Evolutionary conservation across 2,797 vertebrate genomes (phyloP).

Genomic region (Eulemur rubriventer): DNA sequence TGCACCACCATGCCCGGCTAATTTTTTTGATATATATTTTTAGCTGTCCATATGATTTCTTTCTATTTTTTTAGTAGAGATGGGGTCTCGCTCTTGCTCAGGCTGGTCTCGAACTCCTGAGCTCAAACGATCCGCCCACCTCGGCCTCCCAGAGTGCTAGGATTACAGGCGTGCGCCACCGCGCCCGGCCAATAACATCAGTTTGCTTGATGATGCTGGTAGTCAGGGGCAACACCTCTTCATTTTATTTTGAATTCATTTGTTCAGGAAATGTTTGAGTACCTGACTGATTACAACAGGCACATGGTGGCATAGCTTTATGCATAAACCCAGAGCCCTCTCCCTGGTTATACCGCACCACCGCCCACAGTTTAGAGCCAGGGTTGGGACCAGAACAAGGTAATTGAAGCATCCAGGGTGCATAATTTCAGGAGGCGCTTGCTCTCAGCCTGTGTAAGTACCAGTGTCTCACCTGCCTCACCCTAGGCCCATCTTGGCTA

Average conservation of each 20-base stretch:
- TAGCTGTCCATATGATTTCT: too few relatives aligned
- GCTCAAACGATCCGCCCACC: too few relatives aligned
- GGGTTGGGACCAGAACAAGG: fast-evolving
- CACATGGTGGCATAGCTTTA: background rate
- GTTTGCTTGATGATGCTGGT: background rate
- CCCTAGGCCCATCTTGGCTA: too few relatives aligned
- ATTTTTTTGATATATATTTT: too few relatives aligned
- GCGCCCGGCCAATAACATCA: too few relatives aligned
- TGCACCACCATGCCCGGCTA: too few relatives aligned
- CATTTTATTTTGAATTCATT: background rate
- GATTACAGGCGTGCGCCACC: too few relatives aligned
- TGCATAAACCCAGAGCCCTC: background rate
- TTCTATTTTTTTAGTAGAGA: too few relatives aligned
- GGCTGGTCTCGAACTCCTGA: too few relatives aligned
- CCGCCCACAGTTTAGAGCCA: background rate
- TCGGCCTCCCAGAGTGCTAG: too few relatives aligned
- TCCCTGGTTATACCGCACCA: fast-evolving
- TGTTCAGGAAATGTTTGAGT: background rate
- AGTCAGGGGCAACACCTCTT: background rate
- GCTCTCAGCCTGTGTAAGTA: background rate
- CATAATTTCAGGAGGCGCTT: fast-evolving
- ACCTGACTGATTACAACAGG: background rate
- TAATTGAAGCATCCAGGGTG: fast-evolving
- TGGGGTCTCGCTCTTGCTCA: too few relatives aligned
- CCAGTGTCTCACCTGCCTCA: too few relatives aligned